Evolutionary conservation across 2,888 invertebrate genomes (phyloP).

Genomic region (Rhamnusium bicolor): DNA sequence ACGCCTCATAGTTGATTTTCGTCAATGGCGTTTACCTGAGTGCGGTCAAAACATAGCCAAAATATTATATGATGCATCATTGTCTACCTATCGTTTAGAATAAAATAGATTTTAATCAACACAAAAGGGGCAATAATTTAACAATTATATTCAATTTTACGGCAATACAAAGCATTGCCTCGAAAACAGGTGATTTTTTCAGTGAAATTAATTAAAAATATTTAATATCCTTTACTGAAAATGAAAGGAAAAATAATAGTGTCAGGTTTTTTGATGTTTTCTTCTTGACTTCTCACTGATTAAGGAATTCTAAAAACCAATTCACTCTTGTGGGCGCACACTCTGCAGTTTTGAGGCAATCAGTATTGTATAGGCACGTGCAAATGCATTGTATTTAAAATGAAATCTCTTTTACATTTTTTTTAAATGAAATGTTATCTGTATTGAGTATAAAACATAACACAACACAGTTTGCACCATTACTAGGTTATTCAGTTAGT

Average conservation of each 20-base stretch:
- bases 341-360: too few relatives aligned
- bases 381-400: too few relatives aligned
- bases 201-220: constrained; percentile 5
- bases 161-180: constrained; percentile 31
- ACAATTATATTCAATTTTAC: constrained; percentile 49
- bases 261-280: too few relatives aligned
- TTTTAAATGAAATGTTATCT: too few relatives aligned
- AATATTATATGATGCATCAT: constrained; percentile 38
- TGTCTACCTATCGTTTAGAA: constrained; percentile 36
- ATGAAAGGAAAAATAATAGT: not conserved
- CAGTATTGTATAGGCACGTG: too few relatives aligned
- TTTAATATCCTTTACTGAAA: not conserved
- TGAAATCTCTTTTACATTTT: too few relatives aligned
- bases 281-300: too few relatives aligned
- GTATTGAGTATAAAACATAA: too few relatives aligned
- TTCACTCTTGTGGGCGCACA: too few relatives aligned
- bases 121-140: constrained; percentile 34
- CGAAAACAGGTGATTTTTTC: constrained; percentile 46
- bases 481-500: too few relatives aligned
- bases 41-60: constrained; percentile 37
- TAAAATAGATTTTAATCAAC: constrained; percentile 35
- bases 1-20: constrained; percentile 7
- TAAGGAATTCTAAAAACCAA: too few relatives aligned
- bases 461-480: too few relatives aligned
- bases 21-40: constrained; percentile 33